Base-by-base conservation (phyloP, 2,797 vertebrate genomes). In the Enteromius paludinosus region DNA sequence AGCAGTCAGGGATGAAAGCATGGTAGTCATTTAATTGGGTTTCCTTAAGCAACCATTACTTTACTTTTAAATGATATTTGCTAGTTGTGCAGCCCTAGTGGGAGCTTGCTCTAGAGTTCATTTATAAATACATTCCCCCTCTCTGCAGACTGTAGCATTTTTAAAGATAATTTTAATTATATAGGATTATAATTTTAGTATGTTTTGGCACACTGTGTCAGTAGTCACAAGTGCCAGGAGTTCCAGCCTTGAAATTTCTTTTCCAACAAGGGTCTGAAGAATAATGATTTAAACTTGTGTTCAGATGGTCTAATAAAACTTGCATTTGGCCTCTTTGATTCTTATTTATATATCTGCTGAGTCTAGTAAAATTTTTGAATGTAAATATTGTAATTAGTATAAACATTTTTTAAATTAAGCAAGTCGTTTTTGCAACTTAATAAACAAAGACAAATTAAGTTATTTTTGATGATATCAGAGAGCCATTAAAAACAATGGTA, bases 11-110 rank as follows among this genome's bases (percentile, higher is more conserved):
- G 62, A 45, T 56, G 3, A 35, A 75, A 73, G 30, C n/a, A 33
- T 25, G 20, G 38, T 43, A 23, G 49, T 69, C 11, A 25, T 69
- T 20, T 69, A 76, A 77, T 59, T 82, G 62, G 62, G 72, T 56
- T 74, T 81, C 12, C 30, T 54, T 64, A 45, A 65, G 45, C 3
- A 52, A 20, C 30, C 23, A 41, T 54, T 47, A 30, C 10, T 30
- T 66, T 14, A 30, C 23, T 71, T 59, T 75, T 49, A 49, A 35
- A 49, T 73, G 2, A 23, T 54, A 30, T 64, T 66, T 66, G 23
- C 3, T 33, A 74, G 20, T 54, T 74, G 43, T 49, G 15, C 30
- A 30, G 59, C n/a, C 38, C 3, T 65, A 65, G 18, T 49, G 20
- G 2, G 62, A 54, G 23, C 77, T 30, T 64, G 17, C 1, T n/a